Evolutionary conservation across 2,888 invertebrate genomes (phyloP), one percentile per base, ranked within the genome.

Genomic region (Mylabris sibirica): DNA sequence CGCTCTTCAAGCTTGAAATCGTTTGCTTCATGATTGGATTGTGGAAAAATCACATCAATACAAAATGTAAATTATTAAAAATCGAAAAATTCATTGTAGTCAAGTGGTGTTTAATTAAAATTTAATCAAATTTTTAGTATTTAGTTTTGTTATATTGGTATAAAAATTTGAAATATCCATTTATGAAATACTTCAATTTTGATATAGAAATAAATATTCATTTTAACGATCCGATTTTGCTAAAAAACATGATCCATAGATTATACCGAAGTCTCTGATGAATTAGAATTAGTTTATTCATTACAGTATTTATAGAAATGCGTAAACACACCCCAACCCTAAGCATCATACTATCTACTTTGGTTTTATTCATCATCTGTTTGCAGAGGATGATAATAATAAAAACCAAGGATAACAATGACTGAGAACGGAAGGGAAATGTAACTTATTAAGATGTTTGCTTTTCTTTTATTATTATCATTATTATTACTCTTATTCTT

Each of bases 401-500:
- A 49, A 49, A 49, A 49, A 49, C 20, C 49, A 11, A 49, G 20
- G 4, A 30, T 20, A 49, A 49, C 49, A 49, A 49, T 49, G 20
- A 49, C 49, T 3, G 20, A 49, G 11, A 49, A 49, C 49, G 49
- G 49, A 49, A 49, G 49, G 44, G 35, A 59, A 67, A 62, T 35
- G 34, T 63, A 34, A 63, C 64, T 68, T 68, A 68, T 68, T 64
- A 64, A 68, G 68, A 64, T 57, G 41, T 64, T 64, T 41, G n/a
- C 8, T 22, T 49, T 20, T 49, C 20, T 9, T 49, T 49, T 17
- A 14, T n/a, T n/a, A 5, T 44, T 44, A 5, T 44, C 14, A 14
- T n/a, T 14, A 14, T 44, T 44, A 14, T 14, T 14, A 11, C 44
- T 44, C 4, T 44, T 20, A 2, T 49, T 12, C 49, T 20, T 44